A percentile compares a stretch with the other conserved stretches of the same genome.
These are phyloP conservation scores for Platyrinchus mystaceus DNA, from an alignment of 2,797 vertebrate species.

Conservation along the genomic window DNA sequence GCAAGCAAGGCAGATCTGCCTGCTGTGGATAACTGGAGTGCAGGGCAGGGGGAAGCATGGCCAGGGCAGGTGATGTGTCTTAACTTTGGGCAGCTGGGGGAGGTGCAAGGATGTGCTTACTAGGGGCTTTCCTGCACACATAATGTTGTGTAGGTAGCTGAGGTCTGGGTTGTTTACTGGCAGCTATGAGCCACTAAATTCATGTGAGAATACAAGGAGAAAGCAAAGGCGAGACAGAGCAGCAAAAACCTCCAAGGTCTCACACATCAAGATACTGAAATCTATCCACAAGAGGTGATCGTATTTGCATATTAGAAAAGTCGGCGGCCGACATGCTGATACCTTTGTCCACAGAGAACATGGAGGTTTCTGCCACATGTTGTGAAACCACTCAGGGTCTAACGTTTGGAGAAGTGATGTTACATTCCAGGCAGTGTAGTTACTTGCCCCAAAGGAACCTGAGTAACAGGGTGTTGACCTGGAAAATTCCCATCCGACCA, in stretches of 20 bases:
- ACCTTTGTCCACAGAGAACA: not conserved
- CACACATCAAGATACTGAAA: not conserved
- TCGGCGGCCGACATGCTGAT: accelerated
- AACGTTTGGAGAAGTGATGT: not conserved
- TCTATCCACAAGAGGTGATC: not conserved
- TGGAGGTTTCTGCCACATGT: not conserved
- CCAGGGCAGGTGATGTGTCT: accelerated
- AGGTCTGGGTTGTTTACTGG: not conserved
- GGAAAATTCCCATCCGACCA: slow-evolving; percentile 45
- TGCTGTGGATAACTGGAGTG: not conserved
- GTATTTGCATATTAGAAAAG: not conserved
- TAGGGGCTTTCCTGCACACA: not conserved
- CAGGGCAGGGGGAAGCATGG: not conserved
- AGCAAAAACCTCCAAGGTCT: not conserved
- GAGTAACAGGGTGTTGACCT: slow-evolving; percentile 34
- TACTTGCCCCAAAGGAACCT: slow-evolving; percentile 17
- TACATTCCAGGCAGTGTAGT: not conserved
- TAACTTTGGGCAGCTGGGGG: not conserved
- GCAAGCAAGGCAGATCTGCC: not conserved
- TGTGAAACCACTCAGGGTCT: not conserved
- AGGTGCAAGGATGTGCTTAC: not conserved
- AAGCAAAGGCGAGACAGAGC: not conserved
- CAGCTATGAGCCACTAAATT: not conserved
- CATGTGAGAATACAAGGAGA: not conserved
- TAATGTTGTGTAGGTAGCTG: not conserved